phyloP scores from a whole-genome alignment of 2,888 invertebrate genomes.

The Campoplex capitator region DNA sequence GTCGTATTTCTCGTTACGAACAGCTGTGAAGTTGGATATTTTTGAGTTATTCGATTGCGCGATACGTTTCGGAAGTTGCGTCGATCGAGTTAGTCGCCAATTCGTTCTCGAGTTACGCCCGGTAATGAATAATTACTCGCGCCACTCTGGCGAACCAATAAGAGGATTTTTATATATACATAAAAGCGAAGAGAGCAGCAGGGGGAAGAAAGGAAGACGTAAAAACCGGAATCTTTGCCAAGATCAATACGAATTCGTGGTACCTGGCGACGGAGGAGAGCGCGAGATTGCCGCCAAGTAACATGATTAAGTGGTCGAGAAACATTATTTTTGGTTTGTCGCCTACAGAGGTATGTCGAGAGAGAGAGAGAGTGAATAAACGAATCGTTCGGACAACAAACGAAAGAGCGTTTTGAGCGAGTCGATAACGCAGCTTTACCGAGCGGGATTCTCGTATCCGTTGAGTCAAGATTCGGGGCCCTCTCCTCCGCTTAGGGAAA shows the following conservation, averaged over 20 bases:
- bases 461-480: constrained; percentile 6
- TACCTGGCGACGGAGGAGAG: constrained; percentile 43
- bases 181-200: background rate
- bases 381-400: too few species aligned
- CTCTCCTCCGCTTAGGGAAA: background rate
- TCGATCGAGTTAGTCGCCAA: background rate
- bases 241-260: constrained; percentile 60
- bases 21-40: background rate
- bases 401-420: background rate
- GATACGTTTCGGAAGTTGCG: background rate
- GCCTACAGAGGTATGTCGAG: background rate
- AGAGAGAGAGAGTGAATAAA: too few species aligned
- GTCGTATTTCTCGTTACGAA: background rate
- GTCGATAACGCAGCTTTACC: constrained; percentile 61
- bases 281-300: constrained; percentile 41
- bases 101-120: background rate
- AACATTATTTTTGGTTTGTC: constrained; percentile 52
- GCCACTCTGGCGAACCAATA: background rate
- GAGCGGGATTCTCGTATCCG: constrained; percentile 47
- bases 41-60: background rate
- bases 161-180: background rate
- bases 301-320: constrained; percentile 43
- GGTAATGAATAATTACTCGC: background rate
- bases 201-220: background rate
- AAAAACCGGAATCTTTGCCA: constrained; percentile 43